These are phyloP conservation scores for Criorhina ranunculi DNA, from an alignment of 2,888 invertebrate species.

Conservation along the genomic window DNA sequence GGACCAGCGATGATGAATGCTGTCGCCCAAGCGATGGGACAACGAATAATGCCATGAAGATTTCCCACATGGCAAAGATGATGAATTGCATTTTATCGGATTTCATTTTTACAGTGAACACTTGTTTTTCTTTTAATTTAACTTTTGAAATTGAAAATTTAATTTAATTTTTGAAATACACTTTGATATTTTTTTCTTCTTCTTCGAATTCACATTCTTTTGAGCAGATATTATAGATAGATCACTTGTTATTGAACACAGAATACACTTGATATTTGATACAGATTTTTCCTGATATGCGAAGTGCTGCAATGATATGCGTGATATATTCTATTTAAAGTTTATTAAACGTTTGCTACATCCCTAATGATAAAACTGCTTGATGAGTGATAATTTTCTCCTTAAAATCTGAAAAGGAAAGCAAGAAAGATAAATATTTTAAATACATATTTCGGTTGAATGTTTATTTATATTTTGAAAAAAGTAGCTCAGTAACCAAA, in stretches of 20 bases:
- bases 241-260: conserved; percentile 23
- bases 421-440: neutral
- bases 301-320: conserved; percentile 27
- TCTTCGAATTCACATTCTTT: no score
- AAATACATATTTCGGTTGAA: no score
- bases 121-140: conserved; percentile 36
- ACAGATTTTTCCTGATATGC: neutral
- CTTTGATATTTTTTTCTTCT: conserved; percentile 10
- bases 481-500: no score
- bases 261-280: conserved; percentile 20
- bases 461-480: neutral
- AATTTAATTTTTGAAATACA: conserved; percentile 2
- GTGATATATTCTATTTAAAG: conserved; percentile 9
- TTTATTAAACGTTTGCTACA: neutral
- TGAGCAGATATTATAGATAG: no score
- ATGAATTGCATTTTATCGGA: conserved; percentile 84
- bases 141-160: neutral
- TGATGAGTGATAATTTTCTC: neutral
- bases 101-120: conserved; percentile 80
- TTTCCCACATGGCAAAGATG: conserved; percentile 83
- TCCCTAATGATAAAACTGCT: neutral
- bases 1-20: conserved; percentile 73
- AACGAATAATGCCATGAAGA: conserved; percentile 81
- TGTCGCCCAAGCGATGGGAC: conserved; percentile 77
- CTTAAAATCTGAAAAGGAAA: conserved; percentile 15